Base-by-base conservation (phyloP, 2,888 invertebrate genomes). In the Hypercompe scribonia region DNA sequence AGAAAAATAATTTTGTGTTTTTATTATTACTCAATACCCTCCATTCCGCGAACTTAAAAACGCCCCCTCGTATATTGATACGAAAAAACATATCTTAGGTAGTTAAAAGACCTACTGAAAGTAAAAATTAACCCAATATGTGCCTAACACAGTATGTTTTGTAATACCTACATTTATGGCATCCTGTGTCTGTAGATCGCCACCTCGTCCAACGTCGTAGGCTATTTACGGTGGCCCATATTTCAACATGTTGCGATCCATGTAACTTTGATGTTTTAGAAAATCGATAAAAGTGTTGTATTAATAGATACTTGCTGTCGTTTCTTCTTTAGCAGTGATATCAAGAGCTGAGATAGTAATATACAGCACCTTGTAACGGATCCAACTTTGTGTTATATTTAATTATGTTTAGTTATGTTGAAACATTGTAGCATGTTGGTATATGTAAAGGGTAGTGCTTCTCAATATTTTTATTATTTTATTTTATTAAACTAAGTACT, bases 171-270 rank as follows among this genome's bases (percentile, higher is more conserved):
- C 24, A 50, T 50, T 50, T 72, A 81, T 79, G 75, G 77, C 67
- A 77, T 81, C 69, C 78, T 78, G 72, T 76, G 85, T 80, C 82
- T 83, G 85, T 50, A 73, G 74, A 79, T 78, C 81, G 79, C 84
- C 77, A 79, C 78, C 77, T 75, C 77, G 76, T 73, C 69, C 46
- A 71, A 58, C 58, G 58, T 28, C 28, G 28, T 28, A 58, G 58
- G 58, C 72, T 77, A 84, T 80, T 85, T 79, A 76, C 72, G 65
- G 75, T 66, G n/a, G n/a, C 70, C 76, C 75, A 75, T 75, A 69
- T 68, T 69, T 65, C 72, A 74, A 33, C 68, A 46, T 75, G 74
- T 65, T 65, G 74, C 58, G 71, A 75, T 33, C 63, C 24, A 64
- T 24, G 34, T 64, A 34, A 34, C 69, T 72, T 54, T 72, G 39